phyloP scores from a whole-genome alignment of 2,113 vertebrate species.

The Chloropsis hardwickii region DNA sequence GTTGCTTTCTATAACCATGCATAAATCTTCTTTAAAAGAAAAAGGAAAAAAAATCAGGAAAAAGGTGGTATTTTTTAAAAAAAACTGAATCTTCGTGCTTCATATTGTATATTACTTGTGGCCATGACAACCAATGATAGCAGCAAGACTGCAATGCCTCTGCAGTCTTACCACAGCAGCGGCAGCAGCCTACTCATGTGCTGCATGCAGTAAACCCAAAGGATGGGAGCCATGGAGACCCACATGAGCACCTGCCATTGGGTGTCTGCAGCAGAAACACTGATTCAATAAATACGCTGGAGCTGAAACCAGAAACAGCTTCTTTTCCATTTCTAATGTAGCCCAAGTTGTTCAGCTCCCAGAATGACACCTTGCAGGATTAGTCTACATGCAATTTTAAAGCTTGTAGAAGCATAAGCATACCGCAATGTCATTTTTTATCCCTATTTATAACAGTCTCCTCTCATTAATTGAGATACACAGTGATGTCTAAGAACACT shows the following conservation, averaged over 20 bases:
- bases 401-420: neutral
- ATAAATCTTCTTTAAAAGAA: neutral
- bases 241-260: neutral
- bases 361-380: neutral
- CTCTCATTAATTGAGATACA: neutral
- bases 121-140: constrained; percentile 30
- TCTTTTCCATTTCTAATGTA: neutral
- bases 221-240: neutral
- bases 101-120: neutral
- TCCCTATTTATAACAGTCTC: neutral
- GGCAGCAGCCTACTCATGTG: neutral
- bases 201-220: neutral
- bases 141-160: constrained; percentile 40
- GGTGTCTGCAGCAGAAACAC: neutral
- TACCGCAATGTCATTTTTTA: neutral
- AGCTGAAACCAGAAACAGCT: neutral
- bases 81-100: neutral
- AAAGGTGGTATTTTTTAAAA: neutral
- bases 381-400: neutral
- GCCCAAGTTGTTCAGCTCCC: neutral
- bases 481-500: neutral
- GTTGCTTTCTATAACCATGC: neutral
- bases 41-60: neutral
- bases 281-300: neutral
- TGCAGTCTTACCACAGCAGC: constrained; percentile 18